Conservation (phyloP, 2,797 vertebrate species). For the Hippocampus kuda region DNA sequence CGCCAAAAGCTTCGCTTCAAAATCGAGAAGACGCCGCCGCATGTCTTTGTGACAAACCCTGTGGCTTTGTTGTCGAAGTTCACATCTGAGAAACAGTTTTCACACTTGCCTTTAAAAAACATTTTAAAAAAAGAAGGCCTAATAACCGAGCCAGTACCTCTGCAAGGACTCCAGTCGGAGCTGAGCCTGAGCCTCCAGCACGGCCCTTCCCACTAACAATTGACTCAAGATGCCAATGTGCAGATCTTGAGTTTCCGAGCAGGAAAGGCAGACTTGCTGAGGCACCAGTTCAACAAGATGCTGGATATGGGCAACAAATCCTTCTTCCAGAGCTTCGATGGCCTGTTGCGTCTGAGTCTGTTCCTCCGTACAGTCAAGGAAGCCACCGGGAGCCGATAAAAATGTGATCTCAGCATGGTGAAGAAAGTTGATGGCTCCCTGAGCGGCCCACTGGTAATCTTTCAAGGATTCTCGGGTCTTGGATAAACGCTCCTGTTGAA, state of each 20-base stretch:
- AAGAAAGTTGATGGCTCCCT: constrained; percentile 55
- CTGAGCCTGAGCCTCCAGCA: constrained; percentile 63
- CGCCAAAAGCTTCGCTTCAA: constrained; percentile 61
- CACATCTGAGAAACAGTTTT: constrained; percentile 58
- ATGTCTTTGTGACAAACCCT: constrained; percentile 65
- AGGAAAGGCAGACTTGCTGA: constrained; percentile 52
- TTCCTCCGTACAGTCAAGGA: constrained; percentile 55
- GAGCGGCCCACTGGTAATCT: constrained; percentile 62
- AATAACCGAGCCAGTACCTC: constrained; percentile 41
- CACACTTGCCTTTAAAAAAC: background rate
- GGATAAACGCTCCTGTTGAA: constrained; percentile 66
- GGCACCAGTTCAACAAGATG: constrained; percentile 60
- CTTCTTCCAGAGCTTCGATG: constrained; percentile 56
- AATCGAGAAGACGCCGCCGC: constrained; percentile 50
- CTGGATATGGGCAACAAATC: constrained; percentile 59
- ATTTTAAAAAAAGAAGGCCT: background rate
- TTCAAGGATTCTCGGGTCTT: constrained; percentile 64
- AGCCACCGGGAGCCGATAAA: constrained; percentile 47
- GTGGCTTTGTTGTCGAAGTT: constrained; percentile 60
- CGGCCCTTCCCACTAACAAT: constrained; percentile 58
- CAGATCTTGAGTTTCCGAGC: constrained; percentile 52
- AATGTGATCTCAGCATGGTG: constrained; percentile 61
- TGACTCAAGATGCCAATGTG: constrained; percentile 66
- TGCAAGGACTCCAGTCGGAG: constrained; percentile 60
- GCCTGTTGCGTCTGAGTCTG: constrained; percentile 45